Evolutionary conservation across 2,113 vertebrate species (phyloP), one percentile per base, ranked within the genome.

Genomic region (Origma solitaria): DNA sequence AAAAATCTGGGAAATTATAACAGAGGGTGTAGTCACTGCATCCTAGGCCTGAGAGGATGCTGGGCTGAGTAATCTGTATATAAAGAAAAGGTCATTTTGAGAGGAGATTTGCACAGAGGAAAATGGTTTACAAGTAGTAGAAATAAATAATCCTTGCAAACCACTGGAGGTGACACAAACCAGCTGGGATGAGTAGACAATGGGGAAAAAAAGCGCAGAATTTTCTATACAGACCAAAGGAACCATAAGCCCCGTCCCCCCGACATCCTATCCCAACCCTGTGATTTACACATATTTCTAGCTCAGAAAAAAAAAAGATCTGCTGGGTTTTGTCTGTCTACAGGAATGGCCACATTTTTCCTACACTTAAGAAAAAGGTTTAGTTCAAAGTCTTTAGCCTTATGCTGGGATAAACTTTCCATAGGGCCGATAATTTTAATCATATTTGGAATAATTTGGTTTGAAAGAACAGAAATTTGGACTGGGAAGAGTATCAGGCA

Each of bases 141-240:
- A 90, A 87, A 75, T 82, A 94, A 96, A 87, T 35, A 90, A 49
- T 35, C 37, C n/a, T 76, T 68, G 80, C 25, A 64, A 91, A 88
- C 70, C 51, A 56, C 30, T 70, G 47, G 69, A 60, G 24, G 33
- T 66, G 45, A 88, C 10, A 54, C 13, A 81, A 86, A 57, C 47
- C 92, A 92, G 71, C 92, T 94, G 91, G 50, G 20, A 37, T 37
- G 38, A 56, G 69, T 28, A 1, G 2, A 51, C 54, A 73, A 51
- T 28, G 24, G 47, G 44, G 8, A 6, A 10, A 12, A 73, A 49
- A 81, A 70, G 86, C 17, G 0, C 10, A 79, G 37, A 82, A 2
- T 49, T 92, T 71, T 20, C 37, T 45, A 18, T 1, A 37, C 8
- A 91, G 37, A 22, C 14, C 19, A 27, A 37, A 51, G 79, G 79